phyloP scores from a whole-genome alignment of 2,797 vertebrate species.

The Petrocephalus schoutedeni region DNA sequence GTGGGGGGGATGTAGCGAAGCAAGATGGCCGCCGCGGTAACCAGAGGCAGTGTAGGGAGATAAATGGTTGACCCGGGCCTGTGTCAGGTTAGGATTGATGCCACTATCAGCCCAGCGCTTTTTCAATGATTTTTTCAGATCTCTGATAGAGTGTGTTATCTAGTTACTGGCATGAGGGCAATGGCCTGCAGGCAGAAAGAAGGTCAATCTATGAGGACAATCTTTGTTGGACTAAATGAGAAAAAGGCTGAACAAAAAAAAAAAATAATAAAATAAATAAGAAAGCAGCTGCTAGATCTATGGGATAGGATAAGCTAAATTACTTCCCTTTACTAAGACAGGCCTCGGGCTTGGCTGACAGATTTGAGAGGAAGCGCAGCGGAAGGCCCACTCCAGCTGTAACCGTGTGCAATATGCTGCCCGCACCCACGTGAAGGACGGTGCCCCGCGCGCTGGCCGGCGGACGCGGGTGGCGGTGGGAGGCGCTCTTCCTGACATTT shows the following conservation, averaged over 20 bases:
- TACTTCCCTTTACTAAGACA: conserved; percentile 68
- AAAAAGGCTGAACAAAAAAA: conserved; percentile 76
- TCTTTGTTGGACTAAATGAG: conserved; percentile 92
- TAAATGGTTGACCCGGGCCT: conserved; percentile 95
- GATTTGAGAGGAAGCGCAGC: conserved; percentile 57
- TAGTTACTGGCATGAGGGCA: conserved; percentile 99
- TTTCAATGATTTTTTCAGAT: conserved; percentile 98
- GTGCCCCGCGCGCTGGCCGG: background rate
- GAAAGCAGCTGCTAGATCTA: conserved; percentile 70
- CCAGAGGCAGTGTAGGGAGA: conserved; percentile 94
- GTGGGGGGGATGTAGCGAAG: conserved; percentile 72
- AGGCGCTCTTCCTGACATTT: background rate
- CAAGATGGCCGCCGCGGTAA: conserved; percentile 85
- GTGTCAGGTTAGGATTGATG: conserved; percentile 99
- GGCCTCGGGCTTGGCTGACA: conserved; percentile 55
- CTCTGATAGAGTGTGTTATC: conserved; percentile 99
- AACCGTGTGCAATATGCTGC: conserved; percentile 54
- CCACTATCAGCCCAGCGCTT: conserved; percentile 97
- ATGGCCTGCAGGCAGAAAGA: conserved; percentile 79
- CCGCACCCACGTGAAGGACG: conserved; percentile 45
- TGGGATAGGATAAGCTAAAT: conserved; percentile 74
- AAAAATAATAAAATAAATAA: conserved; percentile 51
- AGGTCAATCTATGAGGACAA: conserved; percentile 95
- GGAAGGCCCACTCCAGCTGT: conserved; percentile 56
- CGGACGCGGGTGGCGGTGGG: background rate